Percentiles rank a stretch among this genome's conserved stretches.
Conservation (phyloP, 2,113 vertebrate species). For the Cololabis saira region DNA sequence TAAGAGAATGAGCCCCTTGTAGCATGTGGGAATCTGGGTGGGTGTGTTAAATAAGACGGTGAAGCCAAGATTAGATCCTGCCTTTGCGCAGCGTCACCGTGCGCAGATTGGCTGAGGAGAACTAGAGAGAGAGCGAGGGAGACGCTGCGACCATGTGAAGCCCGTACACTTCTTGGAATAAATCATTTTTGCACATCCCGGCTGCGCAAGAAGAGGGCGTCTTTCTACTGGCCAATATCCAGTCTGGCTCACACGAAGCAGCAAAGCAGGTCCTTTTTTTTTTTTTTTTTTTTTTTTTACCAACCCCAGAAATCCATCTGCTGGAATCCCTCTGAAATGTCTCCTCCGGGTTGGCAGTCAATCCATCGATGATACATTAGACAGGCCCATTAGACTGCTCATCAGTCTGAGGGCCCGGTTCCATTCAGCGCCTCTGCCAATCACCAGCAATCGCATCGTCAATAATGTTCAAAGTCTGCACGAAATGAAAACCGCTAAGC, state of each 20-base stretch:
- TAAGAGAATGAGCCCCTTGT: slow-evolving; percentile 67
- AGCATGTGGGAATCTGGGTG: slow-evolving; percentile 76
- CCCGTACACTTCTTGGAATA: slow-evolving; percentile 47
- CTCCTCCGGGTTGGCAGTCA: slow-evolving; percentile 62
- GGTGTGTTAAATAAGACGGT: slow-evolving; percentile 93
- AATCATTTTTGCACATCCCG: slow-evolving; percentile 83
- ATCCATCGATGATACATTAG: slow-evolving; percentile 72
- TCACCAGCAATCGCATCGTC: slow-evolving; percentile 55
- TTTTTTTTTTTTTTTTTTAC: too few relatives aligned
- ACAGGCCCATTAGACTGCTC: slow-evolving; percentile 65
- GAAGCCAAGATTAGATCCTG: slow-evolving; percentile 84
- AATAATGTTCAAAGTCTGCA: slow-evolving; percentile 54
- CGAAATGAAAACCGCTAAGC: slow-evolving; percentile 60
- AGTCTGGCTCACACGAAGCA: slow-evolving; percentile 20
- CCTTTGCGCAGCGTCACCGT: slow-evolving; percentile 90
- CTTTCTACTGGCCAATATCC: slow-evolving; percentile 60
- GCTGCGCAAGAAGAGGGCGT: slow-evolving; percentile 87
- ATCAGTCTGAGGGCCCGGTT: slow-evolving; percentile 65
- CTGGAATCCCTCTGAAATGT: slow-evolving; percentile 64
- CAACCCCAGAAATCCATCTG: slow-evolving; percentile 51
- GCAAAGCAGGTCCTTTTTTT: slow-evolving; percentile 5
- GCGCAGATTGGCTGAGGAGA: slow-evolving; percentile 90
- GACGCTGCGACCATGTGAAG: slow-evolving; percentile 33
- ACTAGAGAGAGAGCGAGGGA: slow-evolving; percentile 29
- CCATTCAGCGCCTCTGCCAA: slow-evolving; percentile 61